Conservation (phyloP, 92 coral and sea anemone species). For the Phenganax subtilis region DNA sequence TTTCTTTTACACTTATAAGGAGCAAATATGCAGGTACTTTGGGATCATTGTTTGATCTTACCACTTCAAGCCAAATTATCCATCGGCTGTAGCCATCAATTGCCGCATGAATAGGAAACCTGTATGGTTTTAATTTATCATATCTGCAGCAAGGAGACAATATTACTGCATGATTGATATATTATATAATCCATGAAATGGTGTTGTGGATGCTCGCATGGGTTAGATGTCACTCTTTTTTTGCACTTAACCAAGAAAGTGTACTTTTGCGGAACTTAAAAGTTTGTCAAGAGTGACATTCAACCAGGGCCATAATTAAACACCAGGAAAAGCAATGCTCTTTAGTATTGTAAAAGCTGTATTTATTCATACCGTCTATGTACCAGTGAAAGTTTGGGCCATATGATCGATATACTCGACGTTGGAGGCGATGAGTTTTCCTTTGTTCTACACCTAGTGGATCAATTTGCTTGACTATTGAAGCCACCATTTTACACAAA, state of each 20-base stretch:
- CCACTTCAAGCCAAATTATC: conserved; percentile 1
- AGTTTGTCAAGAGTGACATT: no score
- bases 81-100: neutral
- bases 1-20: neutral
- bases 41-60: neutral
- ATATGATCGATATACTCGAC: neutral
- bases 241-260: no score
- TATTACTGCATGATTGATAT: no score
- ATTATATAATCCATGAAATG: no score
- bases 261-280: no score
- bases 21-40: neutral
- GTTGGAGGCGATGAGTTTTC: neutral
- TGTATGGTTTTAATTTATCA: conserved; percentile 2
- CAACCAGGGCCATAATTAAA: no score
- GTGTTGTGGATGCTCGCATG: no score
- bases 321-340: no score
- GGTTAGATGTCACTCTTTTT: no score
- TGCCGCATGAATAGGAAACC: conserved; percentile 5
- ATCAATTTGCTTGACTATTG: neutral
- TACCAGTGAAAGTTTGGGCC: neutral
- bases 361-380: neutral
- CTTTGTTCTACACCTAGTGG: neutral
- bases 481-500: neutral
- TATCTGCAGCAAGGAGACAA: no score
- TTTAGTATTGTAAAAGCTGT: no score